phyloP scores from a whole-genome alignment of 2,113 vertebrate species.

The Apistogramma diplotaenia region DNA sequence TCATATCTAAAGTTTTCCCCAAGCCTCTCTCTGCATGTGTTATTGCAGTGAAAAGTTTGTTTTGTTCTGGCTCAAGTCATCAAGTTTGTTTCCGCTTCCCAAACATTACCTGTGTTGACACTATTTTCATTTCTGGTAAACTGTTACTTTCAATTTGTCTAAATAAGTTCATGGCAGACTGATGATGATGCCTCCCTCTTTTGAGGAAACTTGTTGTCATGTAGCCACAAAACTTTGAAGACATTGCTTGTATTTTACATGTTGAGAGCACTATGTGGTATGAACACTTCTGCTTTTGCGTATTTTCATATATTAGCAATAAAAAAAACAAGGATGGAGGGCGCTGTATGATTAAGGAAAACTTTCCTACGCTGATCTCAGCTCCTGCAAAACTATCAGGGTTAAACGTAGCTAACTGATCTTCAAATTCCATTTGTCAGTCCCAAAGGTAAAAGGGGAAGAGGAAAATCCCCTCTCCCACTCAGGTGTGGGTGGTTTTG shows the following conservation, averaged over 20 bases:
- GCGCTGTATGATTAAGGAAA: neutral
- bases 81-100: neutral
- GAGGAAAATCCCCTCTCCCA: conserved; percentile 24
- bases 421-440: neutral
- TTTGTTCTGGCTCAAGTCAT: neutral
- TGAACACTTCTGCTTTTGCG: neutral
- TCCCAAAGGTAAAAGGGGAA: conserved; percentile 18
- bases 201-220: neutral
- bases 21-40: neutral
- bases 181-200: neutral
- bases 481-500: conserved; percentile 28
- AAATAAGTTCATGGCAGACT: neutral
- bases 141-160: neutral
- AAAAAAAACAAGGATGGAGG: neutral
- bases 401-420: neutral
- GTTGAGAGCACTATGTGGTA: neutral
- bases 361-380: conserved; percentile 15
- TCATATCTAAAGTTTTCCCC: neutral
- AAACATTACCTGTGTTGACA: neutral
- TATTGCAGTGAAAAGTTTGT: neutral
- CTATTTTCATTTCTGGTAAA: neutral
- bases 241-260: neutral
- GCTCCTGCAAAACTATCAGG: conserved; percentile 13
- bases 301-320: neutral
- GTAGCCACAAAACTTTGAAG: neutral